Conservation (phyloP, 2,888 invertebrate genomes). For the Conchocele bisecta region DNA sequence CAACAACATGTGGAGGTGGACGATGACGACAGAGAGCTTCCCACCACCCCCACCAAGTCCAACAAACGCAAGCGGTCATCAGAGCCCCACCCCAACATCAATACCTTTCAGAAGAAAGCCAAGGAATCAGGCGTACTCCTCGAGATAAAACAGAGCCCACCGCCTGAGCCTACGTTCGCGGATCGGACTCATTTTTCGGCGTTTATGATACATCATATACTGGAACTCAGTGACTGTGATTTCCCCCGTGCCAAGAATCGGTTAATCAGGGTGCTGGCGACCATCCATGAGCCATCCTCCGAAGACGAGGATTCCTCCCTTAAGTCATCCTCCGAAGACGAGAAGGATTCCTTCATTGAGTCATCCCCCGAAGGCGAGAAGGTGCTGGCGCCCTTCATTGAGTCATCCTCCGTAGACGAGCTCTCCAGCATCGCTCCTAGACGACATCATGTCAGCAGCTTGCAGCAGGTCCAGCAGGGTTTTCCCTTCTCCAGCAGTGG, state of each 20-base stretch:
- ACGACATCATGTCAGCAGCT: no score
- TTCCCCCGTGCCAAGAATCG: slow-evolving; percentile 27
- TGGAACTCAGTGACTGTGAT: slow-evolving; percentile 28
- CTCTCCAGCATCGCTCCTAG: no score
- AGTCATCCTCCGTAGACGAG: no score
- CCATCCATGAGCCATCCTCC: slow-evolving; percentile 28
- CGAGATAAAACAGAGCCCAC: slow-evolving; percentile 27
- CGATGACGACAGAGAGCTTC: slow-evolving; percentile 25
- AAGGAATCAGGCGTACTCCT: slow-evolving; percentile 33
- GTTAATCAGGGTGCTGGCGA: slow-evolving; percentile 33
- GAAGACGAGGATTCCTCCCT: slow-evolving; percentile 34
- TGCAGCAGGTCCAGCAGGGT: no score
- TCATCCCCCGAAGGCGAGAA: no score
- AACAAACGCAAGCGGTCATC: no score
- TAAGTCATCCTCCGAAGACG: no score
- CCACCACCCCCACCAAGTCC: slow-evolving; percentile 32
- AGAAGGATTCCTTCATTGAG: no score
- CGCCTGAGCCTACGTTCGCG: slow-evolving; percentile 27
- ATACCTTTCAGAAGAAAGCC: slow-evolving; percentile 38
- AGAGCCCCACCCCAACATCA: no score
- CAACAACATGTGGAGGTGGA: slow-evolving; percentile 23
- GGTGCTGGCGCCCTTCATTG: no score
- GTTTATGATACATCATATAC: slow-evolving; percentile 31
- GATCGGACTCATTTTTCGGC: slow-evolving; percentile 31
- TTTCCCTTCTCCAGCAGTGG: no score